Evolutionary conservation across 2,797 vertebrate species (phyloP), one percentile per base, ranked within the genome.

Genomic region (Pristis pectinata): DNA sequence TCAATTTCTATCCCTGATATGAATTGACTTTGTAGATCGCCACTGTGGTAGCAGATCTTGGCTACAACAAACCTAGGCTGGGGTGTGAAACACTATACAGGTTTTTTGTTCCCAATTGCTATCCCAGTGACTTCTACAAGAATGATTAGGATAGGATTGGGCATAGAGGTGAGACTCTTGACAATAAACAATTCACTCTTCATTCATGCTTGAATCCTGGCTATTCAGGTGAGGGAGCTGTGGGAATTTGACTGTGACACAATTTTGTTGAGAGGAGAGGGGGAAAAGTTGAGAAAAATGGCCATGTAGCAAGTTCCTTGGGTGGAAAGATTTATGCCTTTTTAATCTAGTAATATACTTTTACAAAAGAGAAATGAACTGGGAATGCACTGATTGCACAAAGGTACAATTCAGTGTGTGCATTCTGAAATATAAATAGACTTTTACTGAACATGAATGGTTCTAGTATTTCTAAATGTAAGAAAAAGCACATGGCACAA

Each of bases 41-140:
- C 19, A 37, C 44, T 82, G 49, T 49, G 82, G 11, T 34, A 6
- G 83, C 83, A 59, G 83, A 34, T 6, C 10, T n/a, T 59, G 83
- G 30, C 83, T 34, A 59, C 15, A 30, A 87, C 56, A 87, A 44
- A 87, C 83, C 83, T 59, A 11, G 11, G 19, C 37, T 79, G 37
- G 11, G 2, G 37, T 79, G 77, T 30, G 17, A 11, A 34, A 17
- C 30, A 87, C 59, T 17, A n/a, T 87, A 30, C 49, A 30, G 24
- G 83, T 87, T 87, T 87, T 56, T 83, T 87, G 30, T 56, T 87
- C 53, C 83, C 83, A 59, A 56, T n/a, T 87, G 27, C 30, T 30
- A 49, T 82, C 19, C 49, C 41, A 49, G 79, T 0, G 79, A 82
- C 19, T 44, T 41, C 79, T 82, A 10, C 44, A 85, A 15, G 83